Evolutionary conservation across 2,797 vertebrate genomes (phyloP).

Genomic region (Furcifer pardalis): DNA sequence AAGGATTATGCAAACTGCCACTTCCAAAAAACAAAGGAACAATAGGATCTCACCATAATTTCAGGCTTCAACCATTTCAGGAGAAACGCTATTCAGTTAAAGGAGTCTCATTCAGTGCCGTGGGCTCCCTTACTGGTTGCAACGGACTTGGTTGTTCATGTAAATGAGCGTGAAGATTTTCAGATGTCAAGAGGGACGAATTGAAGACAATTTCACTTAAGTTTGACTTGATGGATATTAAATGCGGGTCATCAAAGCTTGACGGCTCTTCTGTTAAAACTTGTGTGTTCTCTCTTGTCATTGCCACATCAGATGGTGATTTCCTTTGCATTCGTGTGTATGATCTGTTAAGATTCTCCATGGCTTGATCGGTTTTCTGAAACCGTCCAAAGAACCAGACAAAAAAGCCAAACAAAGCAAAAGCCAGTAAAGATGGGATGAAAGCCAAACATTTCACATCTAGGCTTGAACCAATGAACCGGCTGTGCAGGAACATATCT

Average conservation of each 20-base stretch:
- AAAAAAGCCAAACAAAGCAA: conserved; percentile 94
- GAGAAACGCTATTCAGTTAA: conserved; percentile 75
- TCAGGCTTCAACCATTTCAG: conserved; percentile 57
- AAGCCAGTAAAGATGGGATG: conserved; percentile 91
- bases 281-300: conserved; percentile 88
- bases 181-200: conserved; percentile 77
- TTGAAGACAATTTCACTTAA: conserved; percentile 81
- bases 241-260: conserved; percentile 81
- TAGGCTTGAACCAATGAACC: conserved; percentile 89
- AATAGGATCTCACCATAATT: conserved; percentile 65
- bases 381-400: conserved; percentile 95
- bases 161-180: conserved; percentile 84
- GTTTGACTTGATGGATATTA: conserved; percentile 86
- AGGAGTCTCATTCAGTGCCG: conserved; percentile 75
- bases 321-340: conserved; percentile 95
- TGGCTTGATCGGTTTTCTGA: conserved; percentile 91
- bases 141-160: conserved; percentile 74
- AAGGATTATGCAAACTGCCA: conserved; percentile 75
- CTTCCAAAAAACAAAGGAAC: conserved; percentile 71
- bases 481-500: conserved; percentile 96
- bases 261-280: conserved; percentile 81
- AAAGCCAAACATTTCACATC: conserved; percentile 95
- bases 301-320: conserved; percentile 90
- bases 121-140: conserved; percentile 74
- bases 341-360: conserved; percentile 89